These are phyloP conservation scores for Esox lucius DNA, from an alignment of 2,797 vertebrate species.

Conservation along the genomic window DNA sequence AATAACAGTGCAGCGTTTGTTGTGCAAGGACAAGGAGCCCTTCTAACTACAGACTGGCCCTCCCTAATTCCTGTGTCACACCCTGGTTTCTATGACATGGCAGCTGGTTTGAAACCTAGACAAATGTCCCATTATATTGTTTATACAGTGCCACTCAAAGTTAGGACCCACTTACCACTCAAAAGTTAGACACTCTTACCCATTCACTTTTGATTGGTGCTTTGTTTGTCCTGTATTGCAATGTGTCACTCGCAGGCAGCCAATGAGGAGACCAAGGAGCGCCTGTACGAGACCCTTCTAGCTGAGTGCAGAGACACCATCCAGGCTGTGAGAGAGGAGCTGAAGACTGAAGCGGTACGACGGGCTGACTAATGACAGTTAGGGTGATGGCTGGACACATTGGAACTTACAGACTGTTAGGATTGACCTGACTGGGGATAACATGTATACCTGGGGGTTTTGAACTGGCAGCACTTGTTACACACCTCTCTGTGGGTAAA, in stretches of 20 bases:
- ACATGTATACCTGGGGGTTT: not conserved
- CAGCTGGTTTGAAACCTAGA: too few relatives aligned
- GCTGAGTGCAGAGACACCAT: conserved; percentile 97
- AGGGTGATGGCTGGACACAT: not conserved
- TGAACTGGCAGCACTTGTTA: not conserved
- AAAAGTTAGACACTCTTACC: too few relatives aligned
- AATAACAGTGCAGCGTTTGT: too few relatives aligned
- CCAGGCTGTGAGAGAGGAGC: conserved; percentile 92
- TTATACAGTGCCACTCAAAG: too few relatives aligned
- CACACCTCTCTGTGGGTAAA: not conserved
- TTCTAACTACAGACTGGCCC: not conserved
- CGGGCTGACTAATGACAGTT: not conserved
- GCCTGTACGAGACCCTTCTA: conserved; percentile 92
- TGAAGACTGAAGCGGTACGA: conserved; percentile 90
- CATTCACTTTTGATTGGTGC: too few relatives aligned
- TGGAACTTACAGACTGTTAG: not conserved
- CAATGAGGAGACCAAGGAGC: conserved; percentile 95
- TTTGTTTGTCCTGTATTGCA: not conserved
- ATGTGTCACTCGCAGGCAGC: conserved; percentile 75
- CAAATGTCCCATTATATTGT: too few relatives aligned
- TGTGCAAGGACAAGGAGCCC: too few relatives aligned
- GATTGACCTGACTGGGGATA: not conserved
- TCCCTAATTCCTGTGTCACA: not conserved
- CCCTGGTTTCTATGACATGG: not conserved
- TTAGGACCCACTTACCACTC: too few relatives aligned